Conservation (phyloP, 2,113 vertebrate species). For the Equus przewalskii region DNA sequence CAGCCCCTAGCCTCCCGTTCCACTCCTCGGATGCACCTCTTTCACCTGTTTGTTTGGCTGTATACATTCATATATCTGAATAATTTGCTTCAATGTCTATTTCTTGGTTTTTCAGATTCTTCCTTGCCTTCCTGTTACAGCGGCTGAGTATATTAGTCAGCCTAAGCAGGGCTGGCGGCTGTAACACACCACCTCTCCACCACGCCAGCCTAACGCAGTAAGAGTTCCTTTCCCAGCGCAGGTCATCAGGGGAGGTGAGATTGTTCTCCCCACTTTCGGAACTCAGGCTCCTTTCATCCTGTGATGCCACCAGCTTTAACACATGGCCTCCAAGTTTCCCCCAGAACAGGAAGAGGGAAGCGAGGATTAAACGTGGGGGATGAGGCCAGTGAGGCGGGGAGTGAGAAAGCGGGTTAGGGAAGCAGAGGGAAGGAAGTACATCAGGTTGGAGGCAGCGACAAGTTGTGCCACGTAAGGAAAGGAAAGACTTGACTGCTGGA, state of each 20-base stretch:
- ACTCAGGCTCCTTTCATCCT: not conserved
- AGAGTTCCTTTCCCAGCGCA: not conserved
- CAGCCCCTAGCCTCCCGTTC: not conserved
- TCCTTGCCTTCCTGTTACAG: not conserved
- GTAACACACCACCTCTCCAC: not conserved
- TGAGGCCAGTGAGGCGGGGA: too few species aligned
- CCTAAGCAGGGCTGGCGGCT: not conserved
- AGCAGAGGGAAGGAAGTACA: not conserved
- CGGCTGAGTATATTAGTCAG: not conserved
- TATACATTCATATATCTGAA: not conserved
- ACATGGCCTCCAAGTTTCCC: not conserved
- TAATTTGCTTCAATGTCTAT: not conserved
- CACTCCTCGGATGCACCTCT: not conserved
- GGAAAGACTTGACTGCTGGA: not conserved
- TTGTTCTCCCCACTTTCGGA: not conserved
- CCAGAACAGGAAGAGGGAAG: not conserved
- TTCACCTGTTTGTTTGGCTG: not conserved
- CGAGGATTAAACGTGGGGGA: not conserved
- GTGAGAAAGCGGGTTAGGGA: not conserved
- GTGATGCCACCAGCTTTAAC: not conserved
- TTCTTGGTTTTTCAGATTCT: constrained; percentile 17
- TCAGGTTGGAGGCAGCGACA: not conserved
- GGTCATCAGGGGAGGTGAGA: not conserved
- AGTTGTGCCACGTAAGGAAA: not conserved
- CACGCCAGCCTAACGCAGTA: not conserved